Percentiles rank a stretch among this genome's conserved stretches.
Conservation (phyloP, 2,888 invertebrate species). For the Callyntrura guangdongensis region DNA sequence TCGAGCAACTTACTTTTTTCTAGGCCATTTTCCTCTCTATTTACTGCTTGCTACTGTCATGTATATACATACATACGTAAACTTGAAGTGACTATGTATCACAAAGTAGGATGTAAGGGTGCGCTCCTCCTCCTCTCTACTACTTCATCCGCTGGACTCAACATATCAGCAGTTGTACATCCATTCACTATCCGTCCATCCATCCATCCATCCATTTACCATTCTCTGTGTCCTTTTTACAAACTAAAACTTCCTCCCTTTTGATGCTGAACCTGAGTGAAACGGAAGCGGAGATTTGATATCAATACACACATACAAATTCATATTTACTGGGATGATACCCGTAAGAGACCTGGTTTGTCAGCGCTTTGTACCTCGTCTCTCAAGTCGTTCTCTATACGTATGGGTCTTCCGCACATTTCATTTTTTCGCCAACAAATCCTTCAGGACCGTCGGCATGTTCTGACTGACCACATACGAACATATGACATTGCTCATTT, state of each 20-base stretch:
- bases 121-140: constrained; percentile 42
- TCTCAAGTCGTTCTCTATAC: not conserved
- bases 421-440: constrained; percentile 18
- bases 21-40: constrained; percentile 59
- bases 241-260: constrained; percentile 9
- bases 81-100: constrained; percentile 65
- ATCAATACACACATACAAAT: constrained; percentile 20
- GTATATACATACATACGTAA: constrained; percentile 23
- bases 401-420: not conserved
- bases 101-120: constrained; percentile 51
- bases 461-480: constrained; percentile 69
- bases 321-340: constrained; percentile 6
- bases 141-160: constrained; percentile 44
- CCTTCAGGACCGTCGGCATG: constrained; percentile 61
- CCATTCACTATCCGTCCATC: constrained; percentile 53
- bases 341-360: not conserved
- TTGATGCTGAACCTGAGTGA: constrained; percentile 6
- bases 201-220: constrained; percentile 44
- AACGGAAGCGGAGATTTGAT: constrained; percentile 5
- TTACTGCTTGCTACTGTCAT: constrained; percentile 43
- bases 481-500: constrained; percentile 79
- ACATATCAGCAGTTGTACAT: constrained; percentile 8
- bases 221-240: constrained; percentile 6
- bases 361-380: not conserved
- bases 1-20: constrained; percentile 43